A percentile compares a stretch with the other conserved stretches of the same genome.
Conservation (phyloP, 2,888 invertebrate genomes). For the Ceratothoa steindachneri region DNA sequence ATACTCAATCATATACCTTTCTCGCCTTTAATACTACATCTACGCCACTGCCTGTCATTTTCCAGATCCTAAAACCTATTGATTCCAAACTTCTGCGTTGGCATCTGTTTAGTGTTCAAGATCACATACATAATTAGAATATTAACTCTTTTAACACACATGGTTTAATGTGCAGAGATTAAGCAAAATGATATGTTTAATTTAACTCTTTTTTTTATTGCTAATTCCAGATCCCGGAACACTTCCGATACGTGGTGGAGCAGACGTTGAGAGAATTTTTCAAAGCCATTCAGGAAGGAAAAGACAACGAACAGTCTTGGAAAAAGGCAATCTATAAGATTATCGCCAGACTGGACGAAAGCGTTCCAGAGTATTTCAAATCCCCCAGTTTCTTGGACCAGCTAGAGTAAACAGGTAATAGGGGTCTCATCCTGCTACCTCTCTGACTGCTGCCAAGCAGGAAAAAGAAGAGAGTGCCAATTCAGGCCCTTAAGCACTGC, state of each 20-base stretch:
- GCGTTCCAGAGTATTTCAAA: constrained; percentile 99
- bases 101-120: too few species aligned
- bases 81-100: too few species aligned
- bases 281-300: constrained; percentile 92
- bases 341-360: constrained; percentile 97
- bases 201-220: too few species aligned
- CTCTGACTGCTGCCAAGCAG: neutral
- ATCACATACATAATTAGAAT: too few species aligned
- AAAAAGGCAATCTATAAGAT: constrained; percentile 99
- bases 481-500: neutral
- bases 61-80: too few species aligned
- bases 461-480: too few species aligned
- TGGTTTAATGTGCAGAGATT: too few species aligned
- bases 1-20: too few species aligned
- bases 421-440: neutral
- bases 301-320: constrained; percentile 98
- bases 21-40: too few species aligned
- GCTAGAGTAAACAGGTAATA: constrained; percentile 67
- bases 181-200: too few species aligned
- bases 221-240: constrained; percentile 97
- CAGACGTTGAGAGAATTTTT: constrained; percentile 98
- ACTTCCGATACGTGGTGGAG: constrained; percentile 95
- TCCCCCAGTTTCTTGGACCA: constrained; percentile 98
- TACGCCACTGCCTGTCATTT: too few species aligned
- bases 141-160: too few species aligned